Base-by-base conservation (phyloP, 2,113 vertebrate species). In the Myrmecobius fasciatus region DNA sequence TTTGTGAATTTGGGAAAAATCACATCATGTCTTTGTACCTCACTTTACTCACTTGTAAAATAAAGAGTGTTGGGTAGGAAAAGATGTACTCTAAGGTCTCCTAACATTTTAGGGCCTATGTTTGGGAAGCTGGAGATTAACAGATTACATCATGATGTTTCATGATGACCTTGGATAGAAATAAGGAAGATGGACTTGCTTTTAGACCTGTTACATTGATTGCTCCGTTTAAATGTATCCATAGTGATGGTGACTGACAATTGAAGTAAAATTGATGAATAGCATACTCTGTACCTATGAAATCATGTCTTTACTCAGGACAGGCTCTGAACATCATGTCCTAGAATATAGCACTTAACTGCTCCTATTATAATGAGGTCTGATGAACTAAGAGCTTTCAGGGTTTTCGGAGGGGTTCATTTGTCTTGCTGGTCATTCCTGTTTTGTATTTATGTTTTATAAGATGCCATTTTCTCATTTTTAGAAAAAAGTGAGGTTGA, bases 41-140 rank as follows among this genome's bases (percentile, higher is more conserved):
- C 92, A 17, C 3, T 90, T 90, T 90, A n/a, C 91, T 92, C 53
- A 47, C 91, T 51, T 94, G 94, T 90, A 90, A 60, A 93, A 51
- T 24, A 14, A 14, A 22, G 0, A 93, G 7, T 47, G 17, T 54
- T 43, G 1, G 67, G 43, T 22, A 8, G 67, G 20, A 43, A 1
- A 7, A 43, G 20, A 22, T 83, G 67, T 43, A 43, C n/a, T 83
- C 36, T 83, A 83, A 83, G 36, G n/a, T 83, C 36, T 75, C 60
- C 60, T 83, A 83, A 83, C 6, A 83, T 83, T n/a, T 83, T 22
- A 83, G 67, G 67, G 10, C 67, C 36, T 83, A 14, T 7, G 26
- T 67, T 83, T 52, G 52, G 48, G 49, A 94, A 75, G 48, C 12
- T 49, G 91, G 43, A 75, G 49, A 94, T 52, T 92, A 88, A 52